Conservation (phyloP, 2,113 vertebrate species). For the Phalacrocorax aristotelis region DNA sequence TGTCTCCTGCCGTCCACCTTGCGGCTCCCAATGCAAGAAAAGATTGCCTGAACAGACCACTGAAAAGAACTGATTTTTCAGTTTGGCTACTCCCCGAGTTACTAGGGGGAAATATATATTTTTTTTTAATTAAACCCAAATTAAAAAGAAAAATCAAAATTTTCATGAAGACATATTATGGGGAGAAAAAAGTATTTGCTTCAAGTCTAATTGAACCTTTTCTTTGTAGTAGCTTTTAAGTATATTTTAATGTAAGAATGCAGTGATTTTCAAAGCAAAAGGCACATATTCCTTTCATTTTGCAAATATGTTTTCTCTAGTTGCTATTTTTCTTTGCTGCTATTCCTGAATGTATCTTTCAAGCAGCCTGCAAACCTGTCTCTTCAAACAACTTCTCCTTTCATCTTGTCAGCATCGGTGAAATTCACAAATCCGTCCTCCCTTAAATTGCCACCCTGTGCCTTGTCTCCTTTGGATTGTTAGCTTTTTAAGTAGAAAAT, state of each 20-base stretch:
- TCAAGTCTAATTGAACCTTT: background rate
- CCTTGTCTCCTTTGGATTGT: background rate
- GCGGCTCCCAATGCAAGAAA: background rate
- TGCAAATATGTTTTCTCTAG: background rate
- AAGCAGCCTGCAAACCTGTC: slow-evolving; percentile 7
- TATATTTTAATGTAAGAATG: background rate
- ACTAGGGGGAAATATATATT: background rate
- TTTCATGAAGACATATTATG: background rate
- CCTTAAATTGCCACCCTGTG: background rate
- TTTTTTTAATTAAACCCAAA: background rate
- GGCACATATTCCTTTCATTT: background rate
- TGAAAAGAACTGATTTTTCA: background rate
- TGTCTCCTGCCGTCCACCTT: background rate
- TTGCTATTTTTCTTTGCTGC: background rate
- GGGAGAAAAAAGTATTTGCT: background rate
- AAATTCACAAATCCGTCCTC: background rate
- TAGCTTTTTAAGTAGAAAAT: background rate
- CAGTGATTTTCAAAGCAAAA: background rate
- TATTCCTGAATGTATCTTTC: background rate
- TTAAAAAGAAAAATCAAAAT: background rate
- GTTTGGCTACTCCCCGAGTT: background rate
- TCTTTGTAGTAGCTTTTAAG: background rate
- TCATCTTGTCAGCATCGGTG: background rate
- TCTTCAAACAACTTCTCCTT: slow-evolving; percentile 2
- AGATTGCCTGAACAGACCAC: background rate